Base-by-base conservation (phyloP, 2,113 vertebrate genomes). In the Campylorhamphus procurvoides region DNA sequence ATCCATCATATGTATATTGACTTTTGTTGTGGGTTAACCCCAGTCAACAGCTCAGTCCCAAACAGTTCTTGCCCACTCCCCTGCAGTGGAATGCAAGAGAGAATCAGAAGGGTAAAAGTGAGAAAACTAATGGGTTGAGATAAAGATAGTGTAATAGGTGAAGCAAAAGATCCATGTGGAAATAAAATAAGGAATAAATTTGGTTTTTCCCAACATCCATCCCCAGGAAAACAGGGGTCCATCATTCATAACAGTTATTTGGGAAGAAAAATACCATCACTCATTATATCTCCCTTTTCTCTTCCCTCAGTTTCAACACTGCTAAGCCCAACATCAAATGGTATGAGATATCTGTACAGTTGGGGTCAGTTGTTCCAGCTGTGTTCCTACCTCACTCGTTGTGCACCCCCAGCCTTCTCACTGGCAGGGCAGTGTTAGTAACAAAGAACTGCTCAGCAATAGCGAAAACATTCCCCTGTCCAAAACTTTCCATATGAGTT, bases 331-430 rank as follows among this genome's bases (percentile, higher is more conserved):
- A 16, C 35, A 3, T 7, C 18, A 20, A 42, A 53, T 0, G 4
- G 8, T 15, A 3, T 27, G 44, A 19, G 9, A 64, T 84, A 59
- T 15, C 47, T 17, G 5, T 8, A 12, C 39, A 40, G 0, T 0
- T 35, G 24, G 14, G 11, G 24, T 59, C 84, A 68, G 15, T 29
- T 47, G 25, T 69, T 17, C 31, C 9, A 15, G 6, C 16, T 49
- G 13, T 12, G 15, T n/a, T 22, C 3, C 10, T 23, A 40, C 25
- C 37, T n/a, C 52, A 2, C 2, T 22, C 9, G 15, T 37, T 64
- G 9, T 25, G 25, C 22, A 60, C 2, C 4, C 9, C 15, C 16
- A 81, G 11, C 11, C 25, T 85, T 5, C 25, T 66, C 17, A 5
- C 19, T 60, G 14, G 14, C 24, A 16, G 25, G 4, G 5, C 27